These are phyloP conservation scores for Dorcus hopei DNA, from an alignment of 2,888 invertebrate species.

Conservation along the genomic window DNA sequence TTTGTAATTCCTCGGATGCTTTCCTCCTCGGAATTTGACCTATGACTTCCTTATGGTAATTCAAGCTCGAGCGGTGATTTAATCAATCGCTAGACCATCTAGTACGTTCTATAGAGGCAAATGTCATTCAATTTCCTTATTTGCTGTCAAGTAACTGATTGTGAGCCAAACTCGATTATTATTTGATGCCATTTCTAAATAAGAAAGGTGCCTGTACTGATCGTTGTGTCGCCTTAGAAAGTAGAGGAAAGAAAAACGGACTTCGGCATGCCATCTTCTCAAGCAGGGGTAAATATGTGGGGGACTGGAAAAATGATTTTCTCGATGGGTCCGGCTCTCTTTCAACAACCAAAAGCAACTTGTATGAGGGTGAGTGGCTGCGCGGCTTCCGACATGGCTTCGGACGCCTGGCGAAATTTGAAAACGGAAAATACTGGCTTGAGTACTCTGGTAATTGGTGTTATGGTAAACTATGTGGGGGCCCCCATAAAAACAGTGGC, in stretches of 20 bases:
- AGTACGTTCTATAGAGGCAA: too few species aligned
- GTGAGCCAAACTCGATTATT: neutral
- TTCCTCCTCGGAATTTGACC: too few species aligned
- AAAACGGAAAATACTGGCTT: constrained; percentile 49
- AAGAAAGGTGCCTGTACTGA: constrained; percentile 23
- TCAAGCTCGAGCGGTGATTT: too few species aligned
- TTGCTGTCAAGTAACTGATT: too few species aligned
- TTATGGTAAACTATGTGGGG: constrained; percentile 56
- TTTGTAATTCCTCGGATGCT: too few species aligned
- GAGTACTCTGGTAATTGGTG: constrained; percentile 61
- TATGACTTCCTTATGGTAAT: too few species aligned
- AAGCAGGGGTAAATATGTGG: constrained; percentile 55
- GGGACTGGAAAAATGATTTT: constrained; percentile 59
- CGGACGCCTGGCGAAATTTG: constrained; percentile 52
- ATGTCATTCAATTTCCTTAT: too few species aligned
- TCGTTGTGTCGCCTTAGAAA: constrained; percentile 46
- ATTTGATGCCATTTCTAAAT: constrained; percentile 31
- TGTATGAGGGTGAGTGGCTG: constrained; percentile 64
- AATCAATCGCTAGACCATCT: too few species aligned
- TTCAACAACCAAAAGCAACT: constrained; percentile 49
- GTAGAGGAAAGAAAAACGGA: constrained; percentile 55
- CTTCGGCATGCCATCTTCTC: constrained; percentile 57
- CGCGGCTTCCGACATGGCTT: constrained; percentile 58
- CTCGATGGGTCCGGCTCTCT: constrained; percentile 53
- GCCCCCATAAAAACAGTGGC: constrained; percentile 55